Evolutionary conservation across 2,888 invertebrate species (phyloP), one percentile per base, ranked within the genome.

Genomic region (Siphlonurus alternatus): DNA sequence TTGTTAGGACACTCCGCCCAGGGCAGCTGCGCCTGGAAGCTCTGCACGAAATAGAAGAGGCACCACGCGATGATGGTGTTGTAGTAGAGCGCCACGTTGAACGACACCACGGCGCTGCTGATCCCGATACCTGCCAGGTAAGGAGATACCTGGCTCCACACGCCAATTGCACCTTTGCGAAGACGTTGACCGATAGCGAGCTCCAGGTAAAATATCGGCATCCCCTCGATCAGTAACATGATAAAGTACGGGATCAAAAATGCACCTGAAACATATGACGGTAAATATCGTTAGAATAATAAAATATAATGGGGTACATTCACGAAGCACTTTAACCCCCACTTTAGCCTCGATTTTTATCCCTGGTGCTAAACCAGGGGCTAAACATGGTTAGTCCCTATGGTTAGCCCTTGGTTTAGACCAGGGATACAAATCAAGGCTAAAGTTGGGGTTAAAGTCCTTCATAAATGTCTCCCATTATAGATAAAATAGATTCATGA

Each of bases 51-150:
- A 78, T 95, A 96, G 76, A 93, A 94, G 73, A 96, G 81, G 75
- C 95, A 95, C 97, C 97, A 97, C 66, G 95, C 95, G 70, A 97
- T 95, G 71, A 97, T 96, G 66, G 95, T 95, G 77, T 97, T 97
- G 78, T 97, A 97, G 77, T 97, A 97, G 68, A 97, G 81, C 15
- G 94, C 95, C 68, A 97, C 95, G 74, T 95, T 92, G 78, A 94
- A 96, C 1, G 95, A 95, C 38, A 97, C 96, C 67, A 97, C 89
- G 1, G 95, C 95, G 64, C 93, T 93, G 72, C 95, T 93, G 69
- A 96, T 87, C 5, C 96, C 93, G 65, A 93, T 93, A 18, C 93
- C 93, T 53, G 87, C 90, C 70, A 92, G 77, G 74, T 86, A 93
- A 0, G 92, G 92, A 23, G 92, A 92, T 62, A 92, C 89, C 77